Conservation (phyloP, 2,113 vertebrate genomes). For the Calidris pygmaea region DNA sequence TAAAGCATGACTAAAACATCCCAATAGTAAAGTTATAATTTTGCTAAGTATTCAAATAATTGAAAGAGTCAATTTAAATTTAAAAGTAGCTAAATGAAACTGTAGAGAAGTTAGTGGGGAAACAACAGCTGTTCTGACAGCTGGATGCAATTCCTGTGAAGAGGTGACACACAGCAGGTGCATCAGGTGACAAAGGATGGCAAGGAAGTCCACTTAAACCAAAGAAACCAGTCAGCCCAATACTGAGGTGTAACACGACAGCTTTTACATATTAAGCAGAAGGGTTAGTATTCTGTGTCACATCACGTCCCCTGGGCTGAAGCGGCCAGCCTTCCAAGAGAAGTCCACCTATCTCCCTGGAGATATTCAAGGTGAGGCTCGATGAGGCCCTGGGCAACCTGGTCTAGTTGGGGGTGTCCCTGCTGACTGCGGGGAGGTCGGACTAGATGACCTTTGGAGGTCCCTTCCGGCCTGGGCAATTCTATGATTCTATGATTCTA, state of each 20-base stretch:
- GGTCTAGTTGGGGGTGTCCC: no score
- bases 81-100: not conserved
- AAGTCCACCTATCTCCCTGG: no score
- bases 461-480: no score
- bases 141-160: not conserved
- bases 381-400: no score
- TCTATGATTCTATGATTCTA: no score
- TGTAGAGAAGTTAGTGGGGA: not conserved
- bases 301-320: not conserved
- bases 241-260: not conserved
- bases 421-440: no score
- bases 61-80: not conserved
- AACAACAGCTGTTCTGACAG: not conserved
- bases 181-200: not conserved
- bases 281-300: not conserved
- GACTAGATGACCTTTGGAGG: no score
- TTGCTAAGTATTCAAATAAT: not conserved
- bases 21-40: not conserved
- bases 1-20: not conserved
- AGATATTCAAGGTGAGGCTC: no score
- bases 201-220: not conserved
- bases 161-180: not conserved
- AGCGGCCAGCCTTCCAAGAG: not conserved
- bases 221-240: not conserved
- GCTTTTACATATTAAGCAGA: not conserved